Conservation (phyloP, 2,888 invertebrate species). For the Anthoptus insignis region DNA sequence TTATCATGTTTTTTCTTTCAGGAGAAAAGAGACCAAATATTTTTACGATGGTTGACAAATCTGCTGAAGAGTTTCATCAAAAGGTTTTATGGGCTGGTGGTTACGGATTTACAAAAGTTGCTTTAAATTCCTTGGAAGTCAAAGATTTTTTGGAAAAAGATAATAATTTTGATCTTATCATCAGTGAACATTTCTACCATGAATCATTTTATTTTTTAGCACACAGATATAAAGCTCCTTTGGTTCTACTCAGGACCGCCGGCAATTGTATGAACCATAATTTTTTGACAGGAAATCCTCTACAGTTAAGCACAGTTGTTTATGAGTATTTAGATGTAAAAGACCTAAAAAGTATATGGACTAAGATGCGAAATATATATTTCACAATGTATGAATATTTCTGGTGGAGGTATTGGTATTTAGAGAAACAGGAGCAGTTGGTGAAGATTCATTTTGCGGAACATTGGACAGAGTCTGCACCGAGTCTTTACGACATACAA, state of each 20-base stretch:
- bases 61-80: conserved; percentile 20
- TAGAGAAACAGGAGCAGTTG: conserved; percentile 67
- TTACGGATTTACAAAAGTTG: conserved; percentile 64
- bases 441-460: conserved; percentile 61
- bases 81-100: conserved; percentile 63
- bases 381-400: conserved; percentile 68
- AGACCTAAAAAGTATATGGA: conserved; percentile 82
- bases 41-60: conserved; percentile 62
- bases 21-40: conserved; percentile 72
- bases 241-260: conserved; percentile 68
- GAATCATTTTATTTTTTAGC: conserved; percentile 74
- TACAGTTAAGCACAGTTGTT: conserved; percentile 67
- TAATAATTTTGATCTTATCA: conserved; percentile 73
- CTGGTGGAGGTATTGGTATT: conserved; percentile 71
- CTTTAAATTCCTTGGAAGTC: conserved; percentile 64
- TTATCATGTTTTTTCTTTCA: conserved; percentile 51
- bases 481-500: conserved; percentile 70
- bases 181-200: conserved; percentile 78
- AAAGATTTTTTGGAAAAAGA: conserved; percentile 63
- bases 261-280: conserved; percentile 77
- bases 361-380: conserved; percentile 79
- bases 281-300: conserved; percentile 66
- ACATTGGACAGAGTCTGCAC: conserved; percentile 56
- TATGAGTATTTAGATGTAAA: conserved; percentile 65
- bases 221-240: conserved; percentile 73